Conservation (phyloP, 1,140 invertebrate genomes). For the Pogonognathellus flavescens region DNA sequence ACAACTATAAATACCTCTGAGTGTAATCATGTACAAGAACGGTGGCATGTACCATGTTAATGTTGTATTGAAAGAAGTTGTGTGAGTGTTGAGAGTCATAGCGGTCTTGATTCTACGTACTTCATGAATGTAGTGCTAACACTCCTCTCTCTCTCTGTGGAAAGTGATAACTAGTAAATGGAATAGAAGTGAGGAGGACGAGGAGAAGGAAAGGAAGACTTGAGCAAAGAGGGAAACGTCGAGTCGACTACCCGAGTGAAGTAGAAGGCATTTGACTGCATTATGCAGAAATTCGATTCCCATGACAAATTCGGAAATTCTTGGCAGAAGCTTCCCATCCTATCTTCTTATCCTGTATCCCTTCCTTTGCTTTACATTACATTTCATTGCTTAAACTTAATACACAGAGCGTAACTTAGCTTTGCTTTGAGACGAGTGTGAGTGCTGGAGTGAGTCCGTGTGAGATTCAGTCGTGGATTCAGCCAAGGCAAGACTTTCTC, state of each 20-base stretch:
- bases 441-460: neutral
- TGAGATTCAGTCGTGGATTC: slow-evolving; percentile 4
- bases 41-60: too few relatives aligned
- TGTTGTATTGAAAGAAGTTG: too few relatives aligned
- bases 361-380: slow-evolving; percentile 8
- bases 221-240: neutral
- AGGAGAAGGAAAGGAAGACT: slow-evolving; percentile 1
- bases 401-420: neutral
- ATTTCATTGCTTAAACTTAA: neutral
- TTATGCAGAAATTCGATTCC: slow-evolving; percentile 48
- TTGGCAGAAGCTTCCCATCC: slow-evolving; percentile 36
- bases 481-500: slow-evolving; percentile 11
- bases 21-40: neutral
- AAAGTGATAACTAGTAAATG: slow-evolving; percentile 32
- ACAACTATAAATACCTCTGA: too few relatives aligned
- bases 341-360: slow-evolving; percentile 10
- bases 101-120: neutral
- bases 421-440: neutral
- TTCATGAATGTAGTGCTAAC: slow-evolving; percentile 11
- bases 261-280: slow-evolving; percentile 41
- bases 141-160: too few relatives aligned
- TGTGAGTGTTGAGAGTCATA: neutral
- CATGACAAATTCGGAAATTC: slow-evolving; percentile 50
- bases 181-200: slow-evolving; percentile 2
- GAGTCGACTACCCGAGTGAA: neutral